phyloP scores from a whole-genome alignment of 2,797 vertebrate genomes.

The Odontamblyopus rebecca region DNA sequence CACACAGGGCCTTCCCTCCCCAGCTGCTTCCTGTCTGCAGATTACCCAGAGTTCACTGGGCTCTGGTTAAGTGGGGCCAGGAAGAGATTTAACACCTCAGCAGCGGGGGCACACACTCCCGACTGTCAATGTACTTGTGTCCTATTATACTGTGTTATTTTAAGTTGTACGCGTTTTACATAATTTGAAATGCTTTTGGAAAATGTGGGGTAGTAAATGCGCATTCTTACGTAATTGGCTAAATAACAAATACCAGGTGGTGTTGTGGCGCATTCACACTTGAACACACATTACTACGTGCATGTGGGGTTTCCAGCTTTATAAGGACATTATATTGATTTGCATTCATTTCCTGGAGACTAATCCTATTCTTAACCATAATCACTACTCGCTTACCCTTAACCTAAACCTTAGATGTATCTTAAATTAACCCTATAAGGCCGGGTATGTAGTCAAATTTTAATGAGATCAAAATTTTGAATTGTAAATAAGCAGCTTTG shows the following conservation, averaged over 20 bases:
- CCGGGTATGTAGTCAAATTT: too few species aligned
- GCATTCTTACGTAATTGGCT: not conserved
- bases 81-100: slow-evolving; percentile 79
- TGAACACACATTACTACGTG: not conserved
- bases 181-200: not conserved
- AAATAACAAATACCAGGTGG: not conserved
- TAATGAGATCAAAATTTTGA: too few species aligned
- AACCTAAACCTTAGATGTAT: not conserved
- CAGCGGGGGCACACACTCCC: slow-evolving; percentile 56
- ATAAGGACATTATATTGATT: not conserved
- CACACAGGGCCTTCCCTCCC: slow-evolving; percentile 73
- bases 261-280: not conserved
- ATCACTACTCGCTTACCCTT: not conserved
- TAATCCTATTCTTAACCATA: not conserved
- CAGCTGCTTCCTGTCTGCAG: slow-evolving; percentile 81
- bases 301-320: not conserved
- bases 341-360: not conserved
- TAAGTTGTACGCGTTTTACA: not conserved
- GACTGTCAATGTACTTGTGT: slow-evolving; percentile 45
- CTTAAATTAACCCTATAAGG: not conserved
- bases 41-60: slow-evolving; percentile 78
- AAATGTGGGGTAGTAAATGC: not conserved
- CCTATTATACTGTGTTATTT: slow-evolving; percentile 17
- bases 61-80: slow-evolving; percentile 78
- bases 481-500: too few species aligned